Evolutionary conservation across 2,797 vertebrate genomes (phyloP).

Genomic region (Salarias fasciatus): DNA sequence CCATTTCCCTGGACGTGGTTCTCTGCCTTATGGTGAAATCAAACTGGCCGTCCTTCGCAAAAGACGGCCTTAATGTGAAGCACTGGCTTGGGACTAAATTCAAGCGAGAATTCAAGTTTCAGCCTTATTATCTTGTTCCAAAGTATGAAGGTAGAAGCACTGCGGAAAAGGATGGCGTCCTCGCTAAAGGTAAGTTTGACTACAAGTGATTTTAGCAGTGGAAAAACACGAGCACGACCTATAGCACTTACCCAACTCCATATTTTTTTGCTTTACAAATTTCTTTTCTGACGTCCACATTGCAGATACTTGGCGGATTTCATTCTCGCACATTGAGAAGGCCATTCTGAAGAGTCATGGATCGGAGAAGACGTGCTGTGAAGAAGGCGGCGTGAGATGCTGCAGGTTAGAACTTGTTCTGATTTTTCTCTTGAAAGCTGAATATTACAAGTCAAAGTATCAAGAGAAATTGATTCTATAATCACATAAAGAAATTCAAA

Average conservation of each 20-base stretch:
- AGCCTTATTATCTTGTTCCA: constrained; percentile 84
- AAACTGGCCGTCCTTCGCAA: constrained; percentile 81
- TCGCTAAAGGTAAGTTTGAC: constrained; percentile 59
- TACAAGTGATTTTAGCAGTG: too few species aligned
- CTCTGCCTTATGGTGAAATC: constrained; percentile 77
- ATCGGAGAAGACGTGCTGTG: constrained; percentile 83
- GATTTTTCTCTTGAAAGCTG: too few species aligned
- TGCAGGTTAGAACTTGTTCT: constrained; percentile 78
- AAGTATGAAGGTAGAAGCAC: constrained; percentile 83
- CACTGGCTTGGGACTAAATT: constrained; percentile 86
- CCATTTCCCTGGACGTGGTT: constrained; percentile 88
- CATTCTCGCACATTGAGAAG: constrained; percentile 86
- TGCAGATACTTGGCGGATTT: constrained; percentile 82
- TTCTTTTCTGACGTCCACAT: background rate
- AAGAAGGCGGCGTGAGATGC: constrained; percentile 70
- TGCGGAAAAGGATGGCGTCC: constrained; percentile 47
- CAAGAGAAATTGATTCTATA: too few species aligned
- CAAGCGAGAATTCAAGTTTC: constrained; percentile 11
- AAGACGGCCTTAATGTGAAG: constrained; percentile 75
- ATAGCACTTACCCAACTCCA: too few species aligned
- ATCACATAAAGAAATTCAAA: too few species aligned
- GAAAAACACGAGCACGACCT: too few species aligned
- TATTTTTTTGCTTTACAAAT: too few species aligned
- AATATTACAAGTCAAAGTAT: too few species aligned
- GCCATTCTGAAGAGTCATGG: constrained; percentile 83